Percentiles rank a stretch among this genome's conserved stretches.
These are phyloP conservation scores for Podabrus alpinus DNA, from an alignment of 2,888 invertebrate genomes.

Conservation along the genomic window DNA sequence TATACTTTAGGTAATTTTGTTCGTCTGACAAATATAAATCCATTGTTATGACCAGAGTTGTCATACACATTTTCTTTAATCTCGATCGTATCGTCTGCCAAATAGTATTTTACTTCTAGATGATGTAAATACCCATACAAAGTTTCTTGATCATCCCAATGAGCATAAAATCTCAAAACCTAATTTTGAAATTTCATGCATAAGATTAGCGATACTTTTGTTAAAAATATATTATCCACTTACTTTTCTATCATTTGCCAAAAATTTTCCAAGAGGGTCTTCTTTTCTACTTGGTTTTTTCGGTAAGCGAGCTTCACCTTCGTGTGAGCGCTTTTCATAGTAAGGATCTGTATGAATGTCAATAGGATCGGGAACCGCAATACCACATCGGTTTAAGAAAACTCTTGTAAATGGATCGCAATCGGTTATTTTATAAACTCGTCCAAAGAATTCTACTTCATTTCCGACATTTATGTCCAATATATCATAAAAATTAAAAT, in stretches of 20 bases:
- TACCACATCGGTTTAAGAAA: slow-evolving; percentile 83
- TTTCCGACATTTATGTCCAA: slow-evolving; percentile 85
- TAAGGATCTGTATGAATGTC: slow-evolving; percentile 61
- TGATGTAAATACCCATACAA: slow-evolving; percentile 78
- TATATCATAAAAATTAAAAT: slow-evolving; percentile 78
- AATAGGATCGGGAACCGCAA: slow-evolving; percentile 76
- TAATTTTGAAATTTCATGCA: slow-evolving; percentile 15
- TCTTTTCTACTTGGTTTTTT: slow-evolving; percentile 62
- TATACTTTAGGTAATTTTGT: slow-evolving; percentile 77
- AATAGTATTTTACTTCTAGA: slow-evolving; percentile 80
- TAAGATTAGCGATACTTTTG: not conserved
- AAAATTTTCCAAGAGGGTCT: slow-evolving; percentile 76
- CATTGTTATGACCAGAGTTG: slow-evolving; percentile 73
- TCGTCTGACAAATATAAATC: slow-evolving; percentile 74
- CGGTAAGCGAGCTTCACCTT: slow-evolving; percentile 47
- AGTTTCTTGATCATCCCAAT: slow-evolving; percentile 85
- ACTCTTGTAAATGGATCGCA: slow-evolving; percentile 87
- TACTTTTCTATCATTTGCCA: slow-evolving; percentile 76
- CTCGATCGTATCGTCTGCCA: slow-evolving; percentile 88
- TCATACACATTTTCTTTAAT: slow-evolving; percentile 74
- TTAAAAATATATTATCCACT: not conserved
- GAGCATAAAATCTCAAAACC: slow-evolving; percentile 78
- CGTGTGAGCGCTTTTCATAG: slow-evolving; percentile 55
- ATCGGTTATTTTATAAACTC: slow-evolving; percentile 77
- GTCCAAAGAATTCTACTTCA: slow-evolving; percentile 79